These are phyloP conservation scores for Enteromius unitaeniatus DNA, from an alignment of 2,797 vertebrate genomes.

Conservation along the genomic window DNA sequence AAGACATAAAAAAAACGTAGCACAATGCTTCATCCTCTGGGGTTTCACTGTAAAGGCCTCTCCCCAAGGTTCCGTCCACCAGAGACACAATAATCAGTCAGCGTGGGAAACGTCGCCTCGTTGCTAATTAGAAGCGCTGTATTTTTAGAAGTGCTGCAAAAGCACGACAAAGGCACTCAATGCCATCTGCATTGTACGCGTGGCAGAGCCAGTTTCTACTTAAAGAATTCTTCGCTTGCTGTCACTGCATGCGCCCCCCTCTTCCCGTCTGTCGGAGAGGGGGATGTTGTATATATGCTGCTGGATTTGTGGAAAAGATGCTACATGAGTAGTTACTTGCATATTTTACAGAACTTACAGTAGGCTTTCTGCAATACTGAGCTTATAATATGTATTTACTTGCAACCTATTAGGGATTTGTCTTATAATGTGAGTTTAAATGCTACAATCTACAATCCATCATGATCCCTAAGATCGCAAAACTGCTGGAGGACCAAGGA, in stretches of 20 bases:
- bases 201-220: constrained; percentile 11
- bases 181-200: constrained; percentile 44
- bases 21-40: constrained; percentile 17
- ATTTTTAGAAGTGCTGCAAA: constrained; percentile 58
- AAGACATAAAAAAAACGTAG: constrained; percentile 37
- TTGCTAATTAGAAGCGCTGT: constrained; percentile 71
- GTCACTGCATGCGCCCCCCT: not conserved
- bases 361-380: not conserved
- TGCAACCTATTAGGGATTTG: not conserved
- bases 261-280: not conserved
- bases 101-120: constrained; percentile 58
- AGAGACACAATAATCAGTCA: constrained; percentile 67
- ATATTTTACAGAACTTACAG: not conserved
- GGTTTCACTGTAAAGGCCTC: constrained; percentile 40
- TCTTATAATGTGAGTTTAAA: not conserved
- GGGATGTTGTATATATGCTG: not conserved
- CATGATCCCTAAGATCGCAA: too few species aligned
- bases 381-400: not conserved
- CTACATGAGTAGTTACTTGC: not conserved
- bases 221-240: constrained; percentile 25
- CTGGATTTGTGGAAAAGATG: constrained; percentile 8
- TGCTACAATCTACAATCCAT: too few species aligned
- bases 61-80: constrained; percentile 57
- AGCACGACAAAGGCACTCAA: constrained; percentile 56
- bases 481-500: too few species aligned